Base-by-base conservation (phyloP, 2,797 vertebrate genomes). In the Pogonophryne albipinna region DNA sequence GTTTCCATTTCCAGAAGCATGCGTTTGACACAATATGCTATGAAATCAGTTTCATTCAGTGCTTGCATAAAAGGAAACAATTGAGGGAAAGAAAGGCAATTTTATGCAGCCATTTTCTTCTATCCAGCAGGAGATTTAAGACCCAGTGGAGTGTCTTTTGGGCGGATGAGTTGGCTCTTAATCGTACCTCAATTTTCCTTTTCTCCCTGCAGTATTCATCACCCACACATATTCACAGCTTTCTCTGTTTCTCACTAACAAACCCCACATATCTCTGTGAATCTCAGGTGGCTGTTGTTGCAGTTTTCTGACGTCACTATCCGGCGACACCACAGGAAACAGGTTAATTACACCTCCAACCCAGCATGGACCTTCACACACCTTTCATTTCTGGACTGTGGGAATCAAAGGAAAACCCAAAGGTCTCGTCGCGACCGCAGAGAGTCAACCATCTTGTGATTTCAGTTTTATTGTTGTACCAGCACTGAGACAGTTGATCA, bases 341-440 rank as follows among this genome's bases (percentile, higher is more conserved):
- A 66, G 85, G 83, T 88, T 90, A 89, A 92, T 88, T 62, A 83
- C 91, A 84, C 20, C 15, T 2, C 38, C 46, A 81, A 83, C 78
- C 77, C 82, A 15, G 66, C 50, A 50, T 44, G 71, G 72, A 70
- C 72, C 16, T 53, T 51, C 53, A 27, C 19, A 68, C 57, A 74
- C 20, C 55, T 41, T 74, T 61, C 62, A 67, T 80, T 66, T 69
- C 62, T 60, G 23, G 49, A 42, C 71, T 56, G 72, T 41, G 58
- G 55, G 74, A 74, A 60, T 38, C 63, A 27, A 12, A 49, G 27
- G 27, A 46, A 53, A 66, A 8, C 44, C 61, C 67, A 56, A 4
- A 13, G 45, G 44, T 47, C 45, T 41, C 10, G 51, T 46, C 13
- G 4, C 23, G 9, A 45, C 70, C 34, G 6, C 61, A 42, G 41